These are phyloP conservation scores for Amphipyra tragopoginis DNA, from an alignment of 2,888 invertebrate species.

Conservation along the genomic window DNA sequence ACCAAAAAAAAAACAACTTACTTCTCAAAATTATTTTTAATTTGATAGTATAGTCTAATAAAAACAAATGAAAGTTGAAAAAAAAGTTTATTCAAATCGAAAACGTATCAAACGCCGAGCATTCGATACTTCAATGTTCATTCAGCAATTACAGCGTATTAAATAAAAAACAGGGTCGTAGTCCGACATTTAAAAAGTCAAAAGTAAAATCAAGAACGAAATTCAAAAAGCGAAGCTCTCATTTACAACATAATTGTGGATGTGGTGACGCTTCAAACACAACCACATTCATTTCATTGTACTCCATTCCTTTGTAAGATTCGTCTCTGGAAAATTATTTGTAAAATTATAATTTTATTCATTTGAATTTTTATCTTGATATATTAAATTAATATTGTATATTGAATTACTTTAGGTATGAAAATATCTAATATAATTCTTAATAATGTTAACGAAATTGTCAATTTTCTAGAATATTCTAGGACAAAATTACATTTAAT, in stretches of 20 bases:
- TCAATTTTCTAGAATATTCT: no score
- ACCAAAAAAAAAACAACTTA: no score
- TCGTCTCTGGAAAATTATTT: slow-evolving; percentile 31
- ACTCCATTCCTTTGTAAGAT: slow-evolving; percentile 15
- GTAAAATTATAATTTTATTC: slow-evolving; percentile 31
- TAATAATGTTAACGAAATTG: no score
- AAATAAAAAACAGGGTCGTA: no score
- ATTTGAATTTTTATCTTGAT: slow-evolving; percentile 40
- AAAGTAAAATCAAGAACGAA: not conserved
- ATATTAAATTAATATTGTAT: slow-evolving; percentile 4
- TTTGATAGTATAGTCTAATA: no score
- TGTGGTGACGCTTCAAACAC: slow-evolving; percentile 36
- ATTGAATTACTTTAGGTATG: slow-evolving; percentile 1
- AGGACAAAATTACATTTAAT: no score
- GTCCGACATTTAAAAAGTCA: slow-evolving; percentile 4
- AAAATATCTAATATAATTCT: not conserved
- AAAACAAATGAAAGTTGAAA: no score
- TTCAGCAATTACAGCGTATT: no score
- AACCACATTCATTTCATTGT: slow-evolving; percentile 53
- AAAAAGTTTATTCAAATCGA: no score
- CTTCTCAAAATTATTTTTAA: no score
- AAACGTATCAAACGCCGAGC: no score
- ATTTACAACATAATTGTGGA: slow-evolving; percentile 43
- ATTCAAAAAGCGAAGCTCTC: slow-evolving; percentile 12
- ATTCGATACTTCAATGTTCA: no score